Base-by-base conservation (phyloP, 2,797 vertebrate species). In the Astyanax mexicanus region DNA sequence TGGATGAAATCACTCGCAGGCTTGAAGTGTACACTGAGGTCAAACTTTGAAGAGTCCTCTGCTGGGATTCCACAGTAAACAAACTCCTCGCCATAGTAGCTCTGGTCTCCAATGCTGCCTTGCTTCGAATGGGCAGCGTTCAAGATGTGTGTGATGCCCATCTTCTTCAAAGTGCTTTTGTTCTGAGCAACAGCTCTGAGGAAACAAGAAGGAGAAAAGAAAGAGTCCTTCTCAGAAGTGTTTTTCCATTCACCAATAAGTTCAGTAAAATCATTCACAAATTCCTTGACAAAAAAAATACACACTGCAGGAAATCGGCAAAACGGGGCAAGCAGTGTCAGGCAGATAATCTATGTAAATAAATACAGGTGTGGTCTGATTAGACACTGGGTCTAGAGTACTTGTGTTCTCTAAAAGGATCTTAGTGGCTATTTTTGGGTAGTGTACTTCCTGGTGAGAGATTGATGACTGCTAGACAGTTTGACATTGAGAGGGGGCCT, bases 81-180 rank as follows among this genome's bases (percentile, higher is more conserved):
- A 44, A 91, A 87, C 15, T 84, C 82, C 78, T 86, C 80, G 29
- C 93, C 91, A 0, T 92, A 93, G 88, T 93, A 96, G 68, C 83
- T 85, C 86, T 94, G 88, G 69, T 93, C 84, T 8, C 93, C 95
- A 27, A 96, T 93, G 84, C 94, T 95, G 80, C 91, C 94, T 84
- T 94, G 89, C 65, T 92, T 93, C 55, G 93, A 93, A 1, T 99
- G 98, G 0, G 95, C 94, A 8, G 91, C 93, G 0, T 96, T 97
- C 84, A 94, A 84, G 66, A 96, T 87, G 11, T 93, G 94, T 68
- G 93, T 96, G 88, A 97, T 94, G 72, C 91, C 93, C 78, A 95
- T 71, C 78, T 93, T 94, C 87, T 90, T 88, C 80, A 95, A 86
- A 17, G 85, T 85, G 76, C 86, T 87, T 83, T 84, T 92, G 68